Evolutionary conservation across 2,888 invertebrate genomes (phyloP).

Genomic region (Nemotelus nigrinus): DNA sequence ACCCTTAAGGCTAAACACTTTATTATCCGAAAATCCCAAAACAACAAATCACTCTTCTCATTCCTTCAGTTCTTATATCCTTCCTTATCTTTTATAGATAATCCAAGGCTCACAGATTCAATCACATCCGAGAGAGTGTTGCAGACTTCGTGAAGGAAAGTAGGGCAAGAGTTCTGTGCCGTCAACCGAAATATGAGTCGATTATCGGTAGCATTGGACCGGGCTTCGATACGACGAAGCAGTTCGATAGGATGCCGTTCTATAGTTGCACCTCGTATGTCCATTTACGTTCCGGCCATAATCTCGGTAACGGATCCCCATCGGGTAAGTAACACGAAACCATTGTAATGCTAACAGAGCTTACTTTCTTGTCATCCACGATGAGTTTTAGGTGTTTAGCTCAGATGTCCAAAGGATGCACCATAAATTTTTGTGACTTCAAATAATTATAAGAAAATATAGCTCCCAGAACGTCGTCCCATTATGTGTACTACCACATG

Average conservation of each 20-base stretch:
- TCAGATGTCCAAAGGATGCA: too few species aligned
- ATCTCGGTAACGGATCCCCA: conserved; percentile 68
- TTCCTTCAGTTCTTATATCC: not conserved
- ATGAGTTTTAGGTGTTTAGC: too few species aligned
- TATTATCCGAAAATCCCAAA: too few species aligned
- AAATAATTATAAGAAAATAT: too few species aligned
- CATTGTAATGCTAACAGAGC: not conserved
- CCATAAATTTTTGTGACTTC: too few species aligned
- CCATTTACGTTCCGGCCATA: conserved; percentile 70
- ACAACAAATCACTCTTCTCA: conserved; percentile 33
- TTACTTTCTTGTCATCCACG: not conserved
- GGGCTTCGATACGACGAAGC: conserved; percentile 72
- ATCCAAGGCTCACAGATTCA: conserved; percentile 15
- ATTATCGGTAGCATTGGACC: conserved; percentile 68
- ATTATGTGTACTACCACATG: too few species aligned
- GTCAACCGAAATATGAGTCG: conserved; percentile 38
- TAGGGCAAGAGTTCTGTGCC: not conserved
- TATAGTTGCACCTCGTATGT: conserved; percentile 73
- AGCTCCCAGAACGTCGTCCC: too few species aligned
- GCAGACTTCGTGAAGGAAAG: not conserved
- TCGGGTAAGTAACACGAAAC: conserved; percentile 67
- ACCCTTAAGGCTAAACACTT: too few species aligned
- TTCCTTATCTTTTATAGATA: conserved; percentile 32
- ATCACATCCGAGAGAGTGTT: not conserved
- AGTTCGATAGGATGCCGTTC: conserved; percentile 75